phyloP scores from a whole-genome alignment of 2,888 invertebrate species.

The Amphiduros pacificus region DNA sequence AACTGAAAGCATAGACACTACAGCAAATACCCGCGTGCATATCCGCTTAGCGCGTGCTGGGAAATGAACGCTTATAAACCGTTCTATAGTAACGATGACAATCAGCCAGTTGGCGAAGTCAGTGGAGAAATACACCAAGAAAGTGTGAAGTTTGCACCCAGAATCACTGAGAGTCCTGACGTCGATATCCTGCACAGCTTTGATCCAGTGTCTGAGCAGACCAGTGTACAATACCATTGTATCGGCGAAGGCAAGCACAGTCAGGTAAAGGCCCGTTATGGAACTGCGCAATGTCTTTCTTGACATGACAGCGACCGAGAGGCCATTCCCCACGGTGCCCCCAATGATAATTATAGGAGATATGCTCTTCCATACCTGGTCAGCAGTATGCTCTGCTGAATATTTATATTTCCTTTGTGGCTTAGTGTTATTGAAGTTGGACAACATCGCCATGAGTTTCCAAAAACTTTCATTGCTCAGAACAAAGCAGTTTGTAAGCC shows the following conservation, averaged over 20 bases:
- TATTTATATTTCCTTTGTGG: no score
- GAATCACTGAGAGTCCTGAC: background rate
- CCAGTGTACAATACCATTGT: constrained; percentile 3
- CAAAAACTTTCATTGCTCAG: no score
- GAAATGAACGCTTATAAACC: background rate
- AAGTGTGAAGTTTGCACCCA: background rate
- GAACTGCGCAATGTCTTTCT: background rate
- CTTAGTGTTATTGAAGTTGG: no score
- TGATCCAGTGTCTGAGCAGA: background rate
- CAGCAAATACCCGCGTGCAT: background rate
- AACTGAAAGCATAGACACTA: background rate
- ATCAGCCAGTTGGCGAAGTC: background rate
- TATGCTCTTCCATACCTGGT: no score
- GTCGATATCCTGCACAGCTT: background rate
- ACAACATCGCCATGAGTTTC: no score
- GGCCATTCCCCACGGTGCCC: background rate
- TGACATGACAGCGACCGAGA: background rate
- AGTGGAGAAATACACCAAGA: background rate
- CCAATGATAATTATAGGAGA: no score
- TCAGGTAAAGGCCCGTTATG: background rate
- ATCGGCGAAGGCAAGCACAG: background rate
- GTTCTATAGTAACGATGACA: background rate
- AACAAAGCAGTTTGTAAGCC: no score
- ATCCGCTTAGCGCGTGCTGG: background rate
- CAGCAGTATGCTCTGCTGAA: no score